Evolutionary conservation across 2,797 vertebrate species (phyloP).

Genomic region (Lophotriccus pileatus): DNA sequence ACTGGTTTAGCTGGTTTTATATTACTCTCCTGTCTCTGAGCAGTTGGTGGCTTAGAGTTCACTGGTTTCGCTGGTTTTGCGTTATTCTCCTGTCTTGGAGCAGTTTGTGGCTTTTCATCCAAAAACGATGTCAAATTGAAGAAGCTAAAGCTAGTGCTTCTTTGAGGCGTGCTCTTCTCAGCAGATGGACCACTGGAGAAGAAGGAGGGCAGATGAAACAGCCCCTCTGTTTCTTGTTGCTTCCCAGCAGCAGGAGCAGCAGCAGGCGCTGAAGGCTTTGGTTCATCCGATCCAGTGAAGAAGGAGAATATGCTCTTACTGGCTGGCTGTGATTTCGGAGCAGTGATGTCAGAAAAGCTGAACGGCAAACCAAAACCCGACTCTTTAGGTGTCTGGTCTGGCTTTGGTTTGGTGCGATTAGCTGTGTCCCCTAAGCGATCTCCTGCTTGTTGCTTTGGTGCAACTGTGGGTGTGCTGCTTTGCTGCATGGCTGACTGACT

Average conservation of each 20-base stretch:
- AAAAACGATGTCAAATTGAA: conserved; percentile 72
- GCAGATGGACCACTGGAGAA: conserved; percentile 64
- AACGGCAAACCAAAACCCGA: conserved; percentile 81
- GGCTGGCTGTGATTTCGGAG: conserved; percentile 72
- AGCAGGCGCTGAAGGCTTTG: conserved; percentile 33
- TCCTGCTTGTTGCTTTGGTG: conserved; percentile 12
- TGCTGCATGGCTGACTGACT: not conserved
- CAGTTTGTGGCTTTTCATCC: conserved; percentile 70
- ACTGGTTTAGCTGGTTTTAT: not conserved
- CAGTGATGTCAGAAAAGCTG: conserved; percentile 69
- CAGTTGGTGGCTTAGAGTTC: not conserved
- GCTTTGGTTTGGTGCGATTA: conserved; percentile 61
- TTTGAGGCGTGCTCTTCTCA: conserved; percentile 71
- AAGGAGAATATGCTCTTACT: conserved; percentile 83
- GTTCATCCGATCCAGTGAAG: conserved; percentile 77
- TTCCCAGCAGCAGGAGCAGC: conserved; percentile 26
- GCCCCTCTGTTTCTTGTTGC: conserved; percentile 64
- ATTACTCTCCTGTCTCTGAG: conserved; percentile 9
- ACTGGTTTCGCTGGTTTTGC: not conserved
- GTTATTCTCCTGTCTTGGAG: conserved; percentile 14
- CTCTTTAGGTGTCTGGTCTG: conserved; percentile 71
- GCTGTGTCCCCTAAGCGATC: not conserved
- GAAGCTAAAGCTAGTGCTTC: conserved; percentile 71
- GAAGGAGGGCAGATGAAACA: conserved; percentile 75
- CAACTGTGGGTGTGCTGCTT: not conserved